Evolutionary conservation across 1,140 invertebrate species (phyloP).

Genomic region (Drosophila sulfurigaster): DNA sequence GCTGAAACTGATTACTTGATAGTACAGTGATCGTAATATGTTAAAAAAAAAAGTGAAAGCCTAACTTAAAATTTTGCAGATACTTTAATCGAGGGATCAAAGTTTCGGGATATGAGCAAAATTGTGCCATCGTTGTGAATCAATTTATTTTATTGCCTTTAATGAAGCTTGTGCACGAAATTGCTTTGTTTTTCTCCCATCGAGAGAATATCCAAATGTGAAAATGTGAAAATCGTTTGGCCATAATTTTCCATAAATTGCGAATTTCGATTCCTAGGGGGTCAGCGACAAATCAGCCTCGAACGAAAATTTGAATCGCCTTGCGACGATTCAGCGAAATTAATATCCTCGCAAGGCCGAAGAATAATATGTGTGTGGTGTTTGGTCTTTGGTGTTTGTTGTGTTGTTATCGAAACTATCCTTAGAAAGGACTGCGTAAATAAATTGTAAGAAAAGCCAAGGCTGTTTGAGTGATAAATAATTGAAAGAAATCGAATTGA

Average conservation of each 20-base stretch:
- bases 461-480: conserved; percentile 43
- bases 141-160: conserved; percentile 41
- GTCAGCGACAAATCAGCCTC: conserved; percentile 39
- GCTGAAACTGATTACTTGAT: conserved; percentile 15
- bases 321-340: conserved; percentile 51
- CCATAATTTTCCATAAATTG: conserved; percentile 60
- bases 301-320: conserved; percentile 49
- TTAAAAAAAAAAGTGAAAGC: conserved; percentile 6
- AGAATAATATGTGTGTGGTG: background rate
- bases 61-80: background rate
- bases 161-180: conserved; percentile 52
- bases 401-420: conserved; percentile 27
- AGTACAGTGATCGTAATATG: conserved; percentile 1
- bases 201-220: conserved; percentile 14
- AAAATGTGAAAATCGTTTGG: conserved; percentile 59
- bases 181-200: conserved; percentile 54
- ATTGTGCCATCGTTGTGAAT: conserved; percentile 16
- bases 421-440: conserved; percentile 7
- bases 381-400: no score
- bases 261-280: conserved; percentile 35
- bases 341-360: conserved; percentile 33
- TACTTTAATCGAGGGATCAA: background rate
- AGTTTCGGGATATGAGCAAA: conserved; percentile 3
- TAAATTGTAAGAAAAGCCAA: conserved; percentile 34
- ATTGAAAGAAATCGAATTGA: conserved; percentile 1